These are phyloP conservation scores for Halcyon leucocephala DNA, from an alignment of 2,797 vertebrate species.

Conservation along the genomic window DNA sequence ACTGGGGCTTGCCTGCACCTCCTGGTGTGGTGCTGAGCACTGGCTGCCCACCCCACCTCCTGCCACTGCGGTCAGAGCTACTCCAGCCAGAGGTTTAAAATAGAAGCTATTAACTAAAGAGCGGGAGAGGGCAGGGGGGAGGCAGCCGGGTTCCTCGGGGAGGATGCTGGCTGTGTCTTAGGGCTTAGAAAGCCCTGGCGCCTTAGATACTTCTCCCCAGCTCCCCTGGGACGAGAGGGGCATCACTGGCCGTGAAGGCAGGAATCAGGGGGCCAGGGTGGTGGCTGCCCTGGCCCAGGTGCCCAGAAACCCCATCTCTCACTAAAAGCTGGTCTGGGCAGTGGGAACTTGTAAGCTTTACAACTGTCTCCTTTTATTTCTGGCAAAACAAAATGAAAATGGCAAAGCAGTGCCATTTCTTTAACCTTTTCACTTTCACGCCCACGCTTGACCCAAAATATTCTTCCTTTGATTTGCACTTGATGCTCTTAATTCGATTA, in stretches of 20 bases:
- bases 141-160: fast-evolving
- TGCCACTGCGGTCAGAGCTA: fast-evolving
- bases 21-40: neutral
- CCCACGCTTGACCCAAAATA: neutral
- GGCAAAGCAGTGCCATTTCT: neutral
- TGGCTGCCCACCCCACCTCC: neutral
- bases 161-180: neutral
- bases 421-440: neutral
- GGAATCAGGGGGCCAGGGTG: neutral
- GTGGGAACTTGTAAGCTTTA: neutral
- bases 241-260: neutral
- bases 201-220: neutral
- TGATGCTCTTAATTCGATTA: neutral
- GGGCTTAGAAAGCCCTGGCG: neutral
- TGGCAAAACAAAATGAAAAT: neutral
- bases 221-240: neutral
- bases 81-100: neutral
- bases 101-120: neutral
- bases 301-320: neutral
- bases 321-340: neutral
- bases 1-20: neutral
- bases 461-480: neutral
- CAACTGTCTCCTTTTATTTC: neutral
- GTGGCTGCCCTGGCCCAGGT: neutral
- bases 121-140: neutral